A percentile compares a stretch with the other conserved stretches of the same genome.
phyloP scores from a whole-genome alignment of 2,888 invertebrate species.

The Crossocerus cetratus region DNA sequence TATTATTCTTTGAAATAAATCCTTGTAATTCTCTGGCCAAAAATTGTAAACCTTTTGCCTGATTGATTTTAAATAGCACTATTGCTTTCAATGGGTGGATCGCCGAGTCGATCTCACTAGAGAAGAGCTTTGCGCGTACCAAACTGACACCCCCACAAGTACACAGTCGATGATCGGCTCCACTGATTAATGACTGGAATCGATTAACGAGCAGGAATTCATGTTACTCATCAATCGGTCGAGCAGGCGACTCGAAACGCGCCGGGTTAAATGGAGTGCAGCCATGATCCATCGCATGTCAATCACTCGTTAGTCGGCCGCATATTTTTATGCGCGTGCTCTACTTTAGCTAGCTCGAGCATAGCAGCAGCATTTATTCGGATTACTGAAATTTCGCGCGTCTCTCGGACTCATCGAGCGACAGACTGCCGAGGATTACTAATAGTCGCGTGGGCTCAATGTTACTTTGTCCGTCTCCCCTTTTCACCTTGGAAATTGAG shows the following conservation, averaged over 20 bases:
- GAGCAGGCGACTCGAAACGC: not conserved
- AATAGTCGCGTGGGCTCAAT: not conserved
- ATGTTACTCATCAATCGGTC: constrained; percentile 33
- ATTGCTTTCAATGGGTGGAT: too few species aligned
- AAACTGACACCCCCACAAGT: not conserved
- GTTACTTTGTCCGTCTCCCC: not conserved
- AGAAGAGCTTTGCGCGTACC: not conserved
- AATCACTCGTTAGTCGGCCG: not conserved
- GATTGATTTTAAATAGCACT: too few species aligned
- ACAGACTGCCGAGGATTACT: not conserved
- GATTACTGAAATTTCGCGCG: not conserved
- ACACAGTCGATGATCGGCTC: not conserved
- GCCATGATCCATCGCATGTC: not conserved
- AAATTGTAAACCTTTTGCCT: too few species aligned
- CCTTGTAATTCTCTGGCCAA: too few species aligned
- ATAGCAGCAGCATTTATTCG: too few species aligned
- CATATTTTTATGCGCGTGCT: too few species aligned
- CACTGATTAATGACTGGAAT: not conserved
- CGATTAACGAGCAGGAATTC: constrained; percentile 23
- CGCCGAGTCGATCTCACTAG: too few species aligned
- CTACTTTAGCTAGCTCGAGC: too few species aligned
- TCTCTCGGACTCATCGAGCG: not conserved
- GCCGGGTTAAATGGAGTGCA: not conserved
- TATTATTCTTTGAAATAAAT: too few species aligned
- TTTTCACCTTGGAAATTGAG: constrained; percentile 1